A percentile compares a stretch with the other conserved stretches of the same genome.
These are phyloP conservation scores for Mythimna albipuncta DNA, from an alignment of 2,888 invertebrate species.

Conservation along the genomic window DNA sequence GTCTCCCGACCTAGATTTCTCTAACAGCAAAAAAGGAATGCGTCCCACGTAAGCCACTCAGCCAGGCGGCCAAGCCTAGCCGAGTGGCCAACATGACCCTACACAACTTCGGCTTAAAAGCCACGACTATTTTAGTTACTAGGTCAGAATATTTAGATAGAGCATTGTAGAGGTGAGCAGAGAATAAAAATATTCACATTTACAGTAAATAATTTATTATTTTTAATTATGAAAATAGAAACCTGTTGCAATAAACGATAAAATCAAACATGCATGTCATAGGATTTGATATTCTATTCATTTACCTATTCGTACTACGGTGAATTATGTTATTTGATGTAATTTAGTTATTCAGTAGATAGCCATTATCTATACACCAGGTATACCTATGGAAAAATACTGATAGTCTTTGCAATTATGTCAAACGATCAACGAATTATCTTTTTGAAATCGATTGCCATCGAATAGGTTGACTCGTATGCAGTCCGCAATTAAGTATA, in stretches of 20 bases:
- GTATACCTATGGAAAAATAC: neutral
- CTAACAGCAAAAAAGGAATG: conserved; percentile 27
- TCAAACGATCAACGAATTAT: no score
- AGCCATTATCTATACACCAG: no score
- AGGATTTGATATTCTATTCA: neutral
- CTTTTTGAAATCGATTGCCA: no score
- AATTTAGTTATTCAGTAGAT: neutral
- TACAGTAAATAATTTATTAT: neutral
- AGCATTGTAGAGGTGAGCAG: neutral
- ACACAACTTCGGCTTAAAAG: conserved; percentile 36
- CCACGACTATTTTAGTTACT: conserved; percentile 17
- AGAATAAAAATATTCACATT: neutral
- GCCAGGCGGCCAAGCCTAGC: conserved; percentile 11
- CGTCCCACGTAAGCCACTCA: conserved; percentile 4
- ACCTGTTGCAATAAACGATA: neutral
- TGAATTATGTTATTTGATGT: neutral
- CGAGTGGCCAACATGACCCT: conserved; percentile 15
- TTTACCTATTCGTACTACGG: neutral
- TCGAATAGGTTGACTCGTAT: no score
- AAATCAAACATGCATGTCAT: neutral
- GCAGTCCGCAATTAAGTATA: no score
- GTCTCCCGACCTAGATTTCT: conserved; percentile 35
- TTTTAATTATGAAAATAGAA: neutral
- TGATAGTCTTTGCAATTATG: neutral
- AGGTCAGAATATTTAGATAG: conserved; percentile 1